Conservation (phyloP, 2,888 invertebrate species). For the Corythucha ciliata region DNA sequence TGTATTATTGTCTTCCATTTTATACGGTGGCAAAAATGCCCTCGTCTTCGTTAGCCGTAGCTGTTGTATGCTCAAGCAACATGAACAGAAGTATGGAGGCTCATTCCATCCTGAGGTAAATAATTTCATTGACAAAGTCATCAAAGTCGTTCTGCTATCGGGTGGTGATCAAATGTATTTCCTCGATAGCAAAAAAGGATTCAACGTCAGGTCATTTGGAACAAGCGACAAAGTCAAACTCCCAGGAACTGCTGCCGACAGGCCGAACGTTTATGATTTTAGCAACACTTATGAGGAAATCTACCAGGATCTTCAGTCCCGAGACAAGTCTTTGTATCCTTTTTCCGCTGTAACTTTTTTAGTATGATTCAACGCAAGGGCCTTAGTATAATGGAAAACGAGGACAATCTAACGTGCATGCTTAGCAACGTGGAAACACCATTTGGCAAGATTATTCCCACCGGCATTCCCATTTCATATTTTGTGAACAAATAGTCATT, state of each 20-base stretch:
- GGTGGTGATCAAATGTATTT: no score
- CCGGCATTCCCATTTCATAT: no score
- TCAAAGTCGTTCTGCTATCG: neutral
- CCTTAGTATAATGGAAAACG: no score
- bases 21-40: no score
- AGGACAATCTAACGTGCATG: no score
- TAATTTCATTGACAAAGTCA: neutral
- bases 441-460: no score
- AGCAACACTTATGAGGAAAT: constrained; percentile 92
- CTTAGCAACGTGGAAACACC: no score
- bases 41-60: constrained; percentile 66
- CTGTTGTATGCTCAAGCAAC: constrained; percentile 97
- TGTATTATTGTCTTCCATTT: no score
- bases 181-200: constrained; percentile 83
- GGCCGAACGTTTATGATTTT: constrained; percentile 96
- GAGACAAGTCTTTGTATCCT: constrained; percentile 84
- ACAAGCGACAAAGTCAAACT: constrained; percentile 93
- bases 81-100: constrained; percentile 99
- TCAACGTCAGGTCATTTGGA: constrained; percentile 87
- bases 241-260: constrained; percentile 86
- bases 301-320: constrained; percentile 79
- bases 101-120: constrained; percentile 77
- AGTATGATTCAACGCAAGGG: no score
- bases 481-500: no score
- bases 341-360: no score